Evolutionary conservation across 1,140 invertebrate genomes (phyloP).

Genomic region (Panagrolaimus sp.): DNA sequence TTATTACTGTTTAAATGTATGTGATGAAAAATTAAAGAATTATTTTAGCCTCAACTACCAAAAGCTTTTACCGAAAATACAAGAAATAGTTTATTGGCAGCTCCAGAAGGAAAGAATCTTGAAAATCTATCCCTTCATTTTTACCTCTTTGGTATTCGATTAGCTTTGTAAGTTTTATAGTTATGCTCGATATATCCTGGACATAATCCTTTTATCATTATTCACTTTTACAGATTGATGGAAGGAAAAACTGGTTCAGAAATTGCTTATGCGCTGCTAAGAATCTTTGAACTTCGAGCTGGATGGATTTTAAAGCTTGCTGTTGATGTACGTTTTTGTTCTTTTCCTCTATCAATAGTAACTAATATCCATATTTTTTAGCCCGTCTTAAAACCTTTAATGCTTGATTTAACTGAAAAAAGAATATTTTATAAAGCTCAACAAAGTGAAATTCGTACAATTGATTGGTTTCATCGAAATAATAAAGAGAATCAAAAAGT

Average conservation of each 20-base stretch:
- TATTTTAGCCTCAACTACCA: not conserved
- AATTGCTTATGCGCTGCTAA: no score
- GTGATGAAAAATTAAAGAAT: not conserved
- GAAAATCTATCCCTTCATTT: not conserved
- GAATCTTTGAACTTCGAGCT: no score
- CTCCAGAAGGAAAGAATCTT: not conserved
- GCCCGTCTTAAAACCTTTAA: not conserved
- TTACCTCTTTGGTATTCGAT: not conserved
- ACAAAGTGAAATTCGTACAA: not conserved
- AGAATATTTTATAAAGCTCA: not conserved
- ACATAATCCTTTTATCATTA: no score
- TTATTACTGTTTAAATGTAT: no score
- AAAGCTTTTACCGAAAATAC: slow-evolving; percentile 2
- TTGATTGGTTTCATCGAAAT: not conserved
- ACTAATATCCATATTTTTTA: no score
- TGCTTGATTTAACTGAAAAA: not conserved
- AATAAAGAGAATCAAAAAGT: not conserved
- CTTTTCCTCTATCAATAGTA: no score
- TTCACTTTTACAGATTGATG: no score
- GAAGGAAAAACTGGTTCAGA: no score
- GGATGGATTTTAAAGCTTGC: no score
- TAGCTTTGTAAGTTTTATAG: not conserved
- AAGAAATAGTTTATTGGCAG: not conserved
- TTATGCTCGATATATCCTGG: no score
- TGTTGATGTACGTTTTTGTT: no score